Percentiles rank a stretch among this genome's conserved stretches.
These are phyloP conservation scores for Drosophila paulistorum DNA, from an alignment of 1,140 invertebrate species.

Conservation along the genomic window DNA sequence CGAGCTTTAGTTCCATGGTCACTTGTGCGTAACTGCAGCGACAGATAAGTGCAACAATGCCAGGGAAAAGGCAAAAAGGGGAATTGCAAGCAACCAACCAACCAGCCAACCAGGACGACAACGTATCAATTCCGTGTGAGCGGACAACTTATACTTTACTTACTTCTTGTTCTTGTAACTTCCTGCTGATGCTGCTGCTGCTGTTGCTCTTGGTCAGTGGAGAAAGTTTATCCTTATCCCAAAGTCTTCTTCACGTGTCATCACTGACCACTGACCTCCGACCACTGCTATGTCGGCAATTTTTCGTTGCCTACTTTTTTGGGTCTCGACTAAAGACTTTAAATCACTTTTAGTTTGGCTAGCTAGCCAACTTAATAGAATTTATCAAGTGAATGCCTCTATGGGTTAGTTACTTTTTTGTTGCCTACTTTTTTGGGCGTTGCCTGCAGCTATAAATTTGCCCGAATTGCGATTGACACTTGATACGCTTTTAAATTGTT, in stretches of 20 bases:
- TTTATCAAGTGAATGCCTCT: not conserved
- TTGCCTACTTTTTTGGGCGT: no score
- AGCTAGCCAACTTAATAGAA: not conserved
- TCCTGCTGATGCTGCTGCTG: not conserved
- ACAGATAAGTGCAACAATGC: constrained; percentile 76
- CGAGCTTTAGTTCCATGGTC: constrained; percentile 16
- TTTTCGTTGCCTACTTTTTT: constrained; percentile 15
- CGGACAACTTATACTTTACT: constrained; percentile 59
- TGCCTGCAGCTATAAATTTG: no score
- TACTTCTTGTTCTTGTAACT: constrained; percentile 45
- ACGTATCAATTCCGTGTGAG: constrained; percentile 79
- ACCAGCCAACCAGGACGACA: constrained; percentile 26
- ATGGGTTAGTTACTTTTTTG: no score
- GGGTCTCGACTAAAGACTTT: constrained; percentile 3
- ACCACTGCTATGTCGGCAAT: not conserved
- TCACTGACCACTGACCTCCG: not conserved
- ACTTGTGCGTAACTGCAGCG: constrained; percentile 73
- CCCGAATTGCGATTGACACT: no score
- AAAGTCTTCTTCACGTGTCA: constrained; percentile 54
- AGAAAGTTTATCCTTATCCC: constrained; percentile 52
- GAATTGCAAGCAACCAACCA: not conserved
- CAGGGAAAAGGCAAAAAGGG: constrained; percentile 3
- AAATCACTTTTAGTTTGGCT: constrained; percentile 6
- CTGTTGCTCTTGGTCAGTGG: constrained; percentile 35
- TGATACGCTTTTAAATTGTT: no score